Percentiles rank a stretch among this genome's conserved stretches.
phyloP scores from a whole-genome alignment of 92 coral and sea anemone genomes.

The Palythoa caribaeorum region DNA sequence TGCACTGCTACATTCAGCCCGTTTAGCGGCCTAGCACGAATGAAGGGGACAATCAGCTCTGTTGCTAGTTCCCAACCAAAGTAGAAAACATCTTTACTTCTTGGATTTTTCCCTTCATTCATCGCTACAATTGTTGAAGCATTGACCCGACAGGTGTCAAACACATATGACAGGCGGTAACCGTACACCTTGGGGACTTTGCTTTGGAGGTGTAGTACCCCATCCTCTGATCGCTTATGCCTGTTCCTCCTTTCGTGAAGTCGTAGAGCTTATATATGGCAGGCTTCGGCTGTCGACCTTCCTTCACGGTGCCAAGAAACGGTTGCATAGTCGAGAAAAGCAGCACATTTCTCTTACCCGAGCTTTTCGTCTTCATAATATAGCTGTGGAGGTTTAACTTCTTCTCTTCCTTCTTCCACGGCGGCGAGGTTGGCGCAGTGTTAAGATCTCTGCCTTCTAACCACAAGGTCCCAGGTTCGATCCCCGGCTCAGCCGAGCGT shows the following conservation, averaged over 20 bases:
- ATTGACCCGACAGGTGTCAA: constrained; percentile 54
- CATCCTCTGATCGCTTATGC: constrained; percentile 45
- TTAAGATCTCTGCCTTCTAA: too few species aligned
- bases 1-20: constrained; percentile 24
- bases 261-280: constrained; percentile 58
- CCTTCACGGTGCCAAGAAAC: constrained; percentile 37
- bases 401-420: constrained; percentile 38
- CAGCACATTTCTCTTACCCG: constrained; percentile 43
- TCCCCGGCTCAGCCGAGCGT: too few species aligned
- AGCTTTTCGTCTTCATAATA: constrained; percentile 34
- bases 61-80: constrained; percentile 33
- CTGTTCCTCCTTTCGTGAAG: constrained; percentile 55
- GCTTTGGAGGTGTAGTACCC: constrained; percentile 38
- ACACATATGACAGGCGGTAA: constrained; percentile 42
- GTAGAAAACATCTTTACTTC: constrained; percentile 25
- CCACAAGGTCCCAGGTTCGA: too few species aligned
- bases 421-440: too few species aligned
- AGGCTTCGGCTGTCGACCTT: constrained; percentile 18
- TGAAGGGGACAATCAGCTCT: constrained; percentile 24
- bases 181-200: constrained; percentile 47
- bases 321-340: constrained; percentile 42
- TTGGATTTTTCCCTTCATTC: constrained; percentile 5
- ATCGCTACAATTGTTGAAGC: constrained; percentile 32
- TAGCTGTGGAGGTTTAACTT: constrained; percentile 48
- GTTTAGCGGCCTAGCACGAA: constrained; percentile 24